Evolutionary conservation across 2,113 vertebrate species (phyloP), one percentile per base, ranked within the genome.

Genomic region (Halcyon malimbica): DNA sequence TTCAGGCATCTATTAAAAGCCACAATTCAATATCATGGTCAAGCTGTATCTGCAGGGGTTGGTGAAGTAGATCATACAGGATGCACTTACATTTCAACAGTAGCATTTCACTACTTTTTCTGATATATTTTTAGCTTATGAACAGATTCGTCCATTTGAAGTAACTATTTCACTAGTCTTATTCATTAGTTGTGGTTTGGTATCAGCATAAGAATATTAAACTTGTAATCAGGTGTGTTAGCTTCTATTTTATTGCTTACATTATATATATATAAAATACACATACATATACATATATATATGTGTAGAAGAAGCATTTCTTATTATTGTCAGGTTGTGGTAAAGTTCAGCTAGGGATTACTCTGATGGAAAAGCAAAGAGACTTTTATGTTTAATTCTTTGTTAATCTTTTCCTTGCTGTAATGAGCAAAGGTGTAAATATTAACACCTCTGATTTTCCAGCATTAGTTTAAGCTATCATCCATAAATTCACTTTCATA

Each of bases 381-480:
- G 90, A 96, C 71, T 96, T 81, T 80, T 48, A 94, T 97, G 84
- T 87, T 98, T 97, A 97, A 97, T 97, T 97, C 97, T 97, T 97
- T 96, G 96, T 98, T 98, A 97, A 98, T 98, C 79, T 97, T 96
- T 96, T 97, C 89, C 79, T 97, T 95, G 92, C 89, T 94, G 63
- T 97, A 98, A 98, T 97, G 97, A 98, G 97, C 91, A 96, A 96
- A 98, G 95, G 97, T 98, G 97, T 97, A 98, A 97, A 98, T 98
- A 97, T 97, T 97, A 97, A 97, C 97, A 97, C 96, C 95, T 98
- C 91, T 92, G 94, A 93, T 96, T 97, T 97, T 96, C 92, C 97
- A 95, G 96, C 75, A 93, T 65, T 89, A 97, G 48, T 94, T 96
- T 96, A 97, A 97, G 82, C 89, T 96, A 90, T 90, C 84, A 92